Base-by-base conservation (phyloP, 2,113 vertebrate species). In the Xiphophorus maculatus region DNA sequence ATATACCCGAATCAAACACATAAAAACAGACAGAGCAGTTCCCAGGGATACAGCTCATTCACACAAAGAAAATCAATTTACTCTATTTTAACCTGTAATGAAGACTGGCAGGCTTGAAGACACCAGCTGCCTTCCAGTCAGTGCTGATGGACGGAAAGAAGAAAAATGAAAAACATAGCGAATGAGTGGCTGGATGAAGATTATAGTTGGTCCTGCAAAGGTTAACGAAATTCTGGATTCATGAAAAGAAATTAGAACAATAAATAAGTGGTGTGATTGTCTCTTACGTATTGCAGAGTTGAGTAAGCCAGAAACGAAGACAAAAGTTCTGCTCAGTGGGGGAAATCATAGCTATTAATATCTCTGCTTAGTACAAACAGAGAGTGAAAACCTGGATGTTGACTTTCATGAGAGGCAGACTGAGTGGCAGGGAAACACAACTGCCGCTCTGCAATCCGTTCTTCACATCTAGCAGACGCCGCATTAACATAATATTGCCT, bases 281-380 rank as follows among this genome's bases (percentile, higher is more conserved):
- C 27, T 66, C 17, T 28, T 61, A 83, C 68, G 8, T 19, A 44
- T 77, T 66, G 48, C 51, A 28, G 73, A 40, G 73, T 66, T 79
- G 80, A 81, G 51, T 70, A 83, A 84, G 84, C 84, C 86, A 85
- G 67, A 84, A 76, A 48, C 69, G 74, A 80, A 88, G 68, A 85
- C 75, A 75, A 74, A 37, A 79, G 80, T 84, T 75, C 48, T 63
- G 85, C 89, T 86, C 73, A 66, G 68, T 11, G 35, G 77, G 61
- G 79, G 72, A 82, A 87, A 79, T 87, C 83, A 81, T 63, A 77
- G 84, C 86, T 83, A 88, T 89, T 82, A 91, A 90, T 87, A 89
- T 81, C 79, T 82, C 51, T 80, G 71, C 78, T 81, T 79, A 73
- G 73, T 67, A 62, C 77, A 76, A n/a, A 76, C 80, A 74, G 29